phyloP scores from a whole-genome alignment of 2,888 invertebrate species.

The Iselma pallidipennis region DNA sequence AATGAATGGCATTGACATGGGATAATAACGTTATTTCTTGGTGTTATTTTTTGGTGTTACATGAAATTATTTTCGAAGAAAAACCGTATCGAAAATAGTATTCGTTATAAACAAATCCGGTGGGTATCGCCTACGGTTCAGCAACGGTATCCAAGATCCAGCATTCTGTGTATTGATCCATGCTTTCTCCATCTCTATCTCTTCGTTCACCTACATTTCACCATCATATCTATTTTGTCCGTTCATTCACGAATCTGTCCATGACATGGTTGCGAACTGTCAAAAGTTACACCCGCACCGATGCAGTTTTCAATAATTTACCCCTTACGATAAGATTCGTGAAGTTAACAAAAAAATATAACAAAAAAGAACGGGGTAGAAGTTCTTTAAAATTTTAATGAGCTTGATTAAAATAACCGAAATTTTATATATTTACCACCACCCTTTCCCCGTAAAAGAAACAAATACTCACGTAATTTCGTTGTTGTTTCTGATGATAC shows the following conservation, averaged over 20 bases:
- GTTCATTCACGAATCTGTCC: conserved; percentile 45
- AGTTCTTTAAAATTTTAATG: no score
- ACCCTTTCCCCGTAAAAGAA: background rate
- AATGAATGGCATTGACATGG: no score
- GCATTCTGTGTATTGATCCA: conserved; percentile 50
- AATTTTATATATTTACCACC: background rate
- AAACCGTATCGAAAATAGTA: background rate
- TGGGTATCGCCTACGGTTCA: conserved; percentile 13
- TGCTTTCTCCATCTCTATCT: conserved; percentile 46
- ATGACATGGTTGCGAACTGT: conserved; percentile 26
- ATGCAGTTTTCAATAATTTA: conserved; percentile 6
- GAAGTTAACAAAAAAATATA: no score
- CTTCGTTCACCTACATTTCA: conserved; percentile 44
- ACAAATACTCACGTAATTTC: conserved; percentile 23
- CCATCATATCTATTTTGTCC: conserved; percentile 36
- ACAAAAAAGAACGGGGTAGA: no score
- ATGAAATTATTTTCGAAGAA: background rate
- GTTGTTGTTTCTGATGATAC: no score
- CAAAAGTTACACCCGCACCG: conserved; percentile 23
- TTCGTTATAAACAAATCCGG: conserved; percentile 5
- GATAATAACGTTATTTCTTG: no score
- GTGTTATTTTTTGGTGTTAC: background rate
- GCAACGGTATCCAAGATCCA: conserved; percentile 35
- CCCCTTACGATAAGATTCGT: no score
- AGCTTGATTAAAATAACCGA: no score